These are phyloP conservation scores for Zhuqinia jingwanae DNA, from an alignment of 2,888 invertebrate genomes.

Conservation along the genomic window DNA sequence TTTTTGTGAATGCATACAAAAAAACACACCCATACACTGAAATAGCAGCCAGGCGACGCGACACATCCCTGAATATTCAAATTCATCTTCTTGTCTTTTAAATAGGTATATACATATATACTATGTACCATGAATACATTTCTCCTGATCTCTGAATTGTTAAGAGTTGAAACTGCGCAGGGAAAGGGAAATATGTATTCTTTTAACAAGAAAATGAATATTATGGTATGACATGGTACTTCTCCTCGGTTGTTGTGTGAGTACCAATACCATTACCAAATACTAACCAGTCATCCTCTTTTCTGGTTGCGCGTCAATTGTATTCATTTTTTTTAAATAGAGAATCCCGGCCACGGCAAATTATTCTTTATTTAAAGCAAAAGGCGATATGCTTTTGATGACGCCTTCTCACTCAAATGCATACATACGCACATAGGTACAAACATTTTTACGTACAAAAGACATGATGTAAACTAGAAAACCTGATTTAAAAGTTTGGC, in stretches of 20 bases:
- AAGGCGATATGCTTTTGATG: slow-evolving; percentile 25
- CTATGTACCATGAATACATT: neutral
- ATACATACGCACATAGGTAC: neutral
- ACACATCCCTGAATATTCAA: slow-evolving; percentile 60
- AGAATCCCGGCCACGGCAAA: slow-evolving; percentile 54
- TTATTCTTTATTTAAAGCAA: slow-evolving; percentile 40
- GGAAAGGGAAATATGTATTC: no score
- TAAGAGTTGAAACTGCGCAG: neutral
- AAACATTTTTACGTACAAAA: no score
- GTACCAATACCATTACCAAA: no score
- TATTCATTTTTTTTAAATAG: slow-evolving; percentile 56
- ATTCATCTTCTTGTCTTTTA: slow-evolving; percentile 24
- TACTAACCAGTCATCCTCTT: slow-evolving; percentile 37
- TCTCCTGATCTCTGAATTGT: neutral
- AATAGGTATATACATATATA: no score
- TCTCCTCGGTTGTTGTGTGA: no score
- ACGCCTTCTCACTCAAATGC: slow-evolving; percentile 40
- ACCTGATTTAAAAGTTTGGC: slow-evolving; percentile 52
- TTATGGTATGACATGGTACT: neutral
- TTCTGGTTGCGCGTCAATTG: slow-evolving; percentile 28
- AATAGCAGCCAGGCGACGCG: slow-evolving; percentile 64
- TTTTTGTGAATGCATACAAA: slow-evolving; percentile 40
- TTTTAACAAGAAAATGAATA: neutral
- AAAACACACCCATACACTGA: slow-evolving; percentile 61
- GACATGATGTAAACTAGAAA: slow-evolving; percentile 22